Conservation (phyloP, 2,888 invertebrate species). For the Drosophila prostipennis region DNA sequence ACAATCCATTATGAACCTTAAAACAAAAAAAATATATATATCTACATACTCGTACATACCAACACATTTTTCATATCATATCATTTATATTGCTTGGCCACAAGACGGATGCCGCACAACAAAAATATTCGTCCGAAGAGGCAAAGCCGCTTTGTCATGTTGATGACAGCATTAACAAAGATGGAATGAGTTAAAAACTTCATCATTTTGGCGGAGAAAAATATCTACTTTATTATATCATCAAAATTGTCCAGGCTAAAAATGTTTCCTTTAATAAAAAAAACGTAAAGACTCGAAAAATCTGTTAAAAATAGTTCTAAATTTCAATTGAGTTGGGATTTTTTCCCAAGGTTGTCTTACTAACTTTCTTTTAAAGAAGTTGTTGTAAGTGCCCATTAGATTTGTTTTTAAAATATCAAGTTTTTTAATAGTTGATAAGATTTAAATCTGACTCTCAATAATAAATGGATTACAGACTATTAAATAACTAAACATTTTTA, state of each 20-base stretch:
- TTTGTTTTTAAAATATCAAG: too few species aligned
- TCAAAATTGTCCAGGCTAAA: too few species aligned
- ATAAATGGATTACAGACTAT: too few species aligned
- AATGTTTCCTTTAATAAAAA: neutral
- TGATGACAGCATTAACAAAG: slow-evolving; percentile 35
- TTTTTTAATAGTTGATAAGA: too few species aligned
- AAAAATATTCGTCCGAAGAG: slow-evolving; percentile 26
- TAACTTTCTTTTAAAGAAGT: too few species aligned
- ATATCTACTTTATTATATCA: neutral
- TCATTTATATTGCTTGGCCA: slow-evolving; percentile 41
- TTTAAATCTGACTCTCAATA: too few species aligned
- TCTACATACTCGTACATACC: neutral
- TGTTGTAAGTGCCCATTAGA: too few species aligned
- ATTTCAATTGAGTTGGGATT: too few species aligned
- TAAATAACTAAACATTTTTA: too few species aligned
- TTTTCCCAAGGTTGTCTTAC: too few species aligned
- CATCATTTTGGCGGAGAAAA: neutral
- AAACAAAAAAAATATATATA: slow-evolving; percentile 16
- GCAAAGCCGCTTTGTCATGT: slow-evolving; percentile 40
- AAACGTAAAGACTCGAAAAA: neutral
- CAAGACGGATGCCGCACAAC: slow-evolving; percentile 19
- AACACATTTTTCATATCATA: slow-evolving; percentile 44
- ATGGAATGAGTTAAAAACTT: slow-evolving; percentile 9
- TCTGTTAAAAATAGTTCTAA: too few species aligned
- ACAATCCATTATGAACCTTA: slow-evolving; percentile 41